phyloP scores from a whole-genome alignment of 2,888 invertebrate genomes.

The Ormyrus pomaceus region DNA sequence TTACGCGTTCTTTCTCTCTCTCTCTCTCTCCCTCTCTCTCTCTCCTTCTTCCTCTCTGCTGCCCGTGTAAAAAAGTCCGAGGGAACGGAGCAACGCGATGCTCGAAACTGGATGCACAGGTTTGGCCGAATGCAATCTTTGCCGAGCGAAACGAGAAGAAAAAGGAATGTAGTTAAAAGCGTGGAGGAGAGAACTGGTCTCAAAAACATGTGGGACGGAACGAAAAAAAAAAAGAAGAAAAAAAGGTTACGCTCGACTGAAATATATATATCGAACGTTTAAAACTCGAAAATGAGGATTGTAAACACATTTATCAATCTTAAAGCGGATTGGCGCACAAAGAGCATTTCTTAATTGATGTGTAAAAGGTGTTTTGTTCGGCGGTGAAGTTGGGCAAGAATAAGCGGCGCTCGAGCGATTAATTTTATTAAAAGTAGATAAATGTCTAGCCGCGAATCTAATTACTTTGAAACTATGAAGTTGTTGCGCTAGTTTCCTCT shows the following conservation, averaged over 20 bases:
- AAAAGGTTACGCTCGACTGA: slow-evolving; percentile 14
- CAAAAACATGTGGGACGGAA: slow-evolving; percentile 9
- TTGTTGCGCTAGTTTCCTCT: too few species aligned
- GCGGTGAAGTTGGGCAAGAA: background rate
- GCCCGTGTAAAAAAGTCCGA: slow-evolving; percentile 44
- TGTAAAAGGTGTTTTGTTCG: background rate
- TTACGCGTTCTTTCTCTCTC: slow-evolving; percentile 21
- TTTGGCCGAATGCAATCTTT: slow-evolving; percentile 48
- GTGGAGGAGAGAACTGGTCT: slow-evolving; percentile 1
- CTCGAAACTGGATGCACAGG: slow-evolving; percentile 56
- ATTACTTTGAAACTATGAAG: slow-evolving; percentile 6
- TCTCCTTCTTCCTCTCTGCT: background rate
- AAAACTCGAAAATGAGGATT: slow-evolving; percentile 5
- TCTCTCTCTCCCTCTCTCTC: slow-evolving; percentile 10
- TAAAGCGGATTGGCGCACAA: background rate
- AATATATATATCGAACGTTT: slow-evolving; percentile 11
- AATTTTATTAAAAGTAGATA: background rate
- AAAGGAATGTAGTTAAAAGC: slow-evolving; percentile 40
- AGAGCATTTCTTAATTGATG: slow-evolving; percentile 12
- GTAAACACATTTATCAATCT: slow-evolving; percentile 5
- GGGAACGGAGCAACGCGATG: background rate
- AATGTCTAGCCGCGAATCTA: background rate
- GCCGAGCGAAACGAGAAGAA: slow-evolving; percentile 1
- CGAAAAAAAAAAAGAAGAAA: background rate
- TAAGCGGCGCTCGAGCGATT: background rate